Evolutionary conservation across 2,113 vertebrate species (phyloP), one percentile per base, ranked within the genome.

Genomic region (Passer domesticus): DNA sequence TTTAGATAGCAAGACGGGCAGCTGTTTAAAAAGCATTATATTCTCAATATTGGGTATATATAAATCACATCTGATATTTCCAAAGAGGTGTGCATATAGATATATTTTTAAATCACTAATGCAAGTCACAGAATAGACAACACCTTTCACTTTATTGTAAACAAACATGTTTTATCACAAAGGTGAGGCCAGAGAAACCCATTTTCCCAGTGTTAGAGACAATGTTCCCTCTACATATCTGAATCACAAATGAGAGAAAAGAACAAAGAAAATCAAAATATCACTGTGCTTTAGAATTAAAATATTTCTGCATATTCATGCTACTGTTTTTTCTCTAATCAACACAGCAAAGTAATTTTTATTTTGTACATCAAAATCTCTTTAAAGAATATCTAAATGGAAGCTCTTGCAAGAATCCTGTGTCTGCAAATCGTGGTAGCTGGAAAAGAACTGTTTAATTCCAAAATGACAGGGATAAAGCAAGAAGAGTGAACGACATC

Each of bases 231-330:
- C 50, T 28, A 58, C 4, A 6, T 16, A 58, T 47, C 41, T 56
- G 58, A 95, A 84, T 17, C 16, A 10, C 1, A 47, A 27, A 62
- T 27, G 39, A 79, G 49, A 77, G 49, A 76, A 56, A 69, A 49
- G 90, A 93, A 96, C 88, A 93, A 94, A 94, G 79, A 86, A 79
- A 77, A 92, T 27, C 5, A 35, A 77, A 66, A 37, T 49, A 64
- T 3, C 52, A 9, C 11, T 31, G 56, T 59, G 18, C 21, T 85
- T 75, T 2, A 69, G 43, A 89, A 89, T 63, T 22, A 69, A 81
- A 87, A 35, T 39, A 56, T 46, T 80, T 89, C 76, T 69, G 79
- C 60, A 53, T 64, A 58, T 73, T 89, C 63, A 59, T 28, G 68
- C 16, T 37, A n/a, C 31, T 70, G 59, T 1, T 47, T 87, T 81